phyloP scores from a whole-genome alignment of 1,140 invertebrate species.

The Anastrepha ludens region DNA sequence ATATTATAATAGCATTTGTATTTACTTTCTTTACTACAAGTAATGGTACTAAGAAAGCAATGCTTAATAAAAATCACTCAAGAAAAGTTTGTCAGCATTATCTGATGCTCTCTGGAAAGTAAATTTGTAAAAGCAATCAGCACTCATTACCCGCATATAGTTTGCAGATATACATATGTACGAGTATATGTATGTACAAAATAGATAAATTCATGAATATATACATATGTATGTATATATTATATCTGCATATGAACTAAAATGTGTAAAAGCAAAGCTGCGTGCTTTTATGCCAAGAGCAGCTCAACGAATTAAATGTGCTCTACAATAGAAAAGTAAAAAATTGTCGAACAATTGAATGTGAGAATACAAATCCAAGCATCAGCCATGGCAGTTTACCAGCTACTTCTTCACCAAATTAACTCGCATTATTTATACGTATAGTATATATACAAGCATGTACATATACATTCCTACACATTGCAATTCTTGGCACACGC shows the following conservation, averaged over 20 bases:
- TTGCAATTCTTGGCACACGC: neutral
- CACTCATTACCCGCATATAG: neutral
- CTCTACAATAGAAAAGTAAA: conserved; percentile 7
- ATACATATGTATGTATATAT: neutral
- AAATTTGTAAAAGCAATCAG: neutral
- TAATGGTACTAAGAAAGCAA: too few species aligned
- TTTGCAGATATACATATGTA: neutral
- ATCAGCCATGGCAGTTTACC: neutral
- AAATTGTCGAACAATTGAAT: conserved; percentile 21
- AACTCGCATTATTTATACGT: neutral
- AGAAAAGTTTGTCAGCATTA: neutral
- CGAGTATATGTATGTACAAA: neutral
- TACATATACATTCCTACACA: neutral
- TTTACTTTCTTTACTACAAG: too few species aligned
- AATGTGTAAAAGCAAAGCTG: neutral
- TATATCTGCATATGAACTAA: neutral
- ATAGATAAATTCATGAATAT: neutral
- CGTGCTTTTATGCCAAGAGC: neutral
- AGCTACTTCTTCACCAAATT: conserved; percentile 13
- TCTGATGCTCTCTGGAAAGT: neutral
- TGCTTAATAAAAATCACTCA: too few species aligned
- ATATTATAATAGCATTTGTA: too few species aligned
- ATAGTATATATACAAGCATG: neutral
- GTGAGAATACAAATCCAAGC: neutral
- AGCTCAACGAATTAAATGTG: neutral